Evolutionary conservation across 2,113 vertebrate species (phyloP).

Genomic region (Urocolius indicus): DNA sequence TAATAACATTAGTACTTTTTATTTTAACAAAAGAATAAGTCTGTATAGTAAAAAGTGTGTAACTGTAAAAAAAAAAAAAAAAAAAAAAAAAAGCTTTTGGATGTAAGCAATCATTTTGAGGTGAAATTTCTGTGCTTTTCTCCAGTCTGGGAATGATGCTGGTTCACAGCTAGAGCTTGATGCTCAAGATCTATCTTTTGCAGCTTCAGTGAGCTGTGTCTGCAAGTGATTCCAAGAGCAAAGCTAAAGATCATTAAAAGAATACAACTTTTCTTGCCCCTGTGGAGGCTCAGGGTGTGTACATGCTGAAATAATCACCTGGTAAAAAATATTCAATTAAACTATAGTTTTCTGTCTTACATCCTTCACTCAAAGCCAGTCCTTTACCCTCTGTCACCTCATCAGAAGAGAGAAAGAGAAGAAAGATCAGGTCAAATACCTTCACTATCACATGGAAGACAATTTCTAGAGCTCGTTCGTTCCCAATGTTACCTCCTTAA

Average conservation of each 20-base stretch:
- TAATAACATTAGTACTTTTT: not conserved
- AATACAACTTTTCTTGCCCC: not conserved
- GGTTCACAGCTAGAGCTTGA: not conserved
- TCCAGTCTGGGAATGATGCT: not conserved
- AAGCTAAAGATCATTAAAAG: conserved; percentile 15
- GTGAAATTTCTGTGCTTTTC: not conserved
- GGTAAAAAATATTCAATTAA: conserved; percentile 17
- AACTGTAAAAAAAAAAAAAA: too few relatives aligned
- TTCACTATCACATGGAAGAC: not conserved
- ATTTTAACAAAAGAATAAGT: not conserved
- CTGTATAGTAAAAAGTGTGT: not conserved
- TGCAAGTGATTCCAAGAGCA: not conserved
- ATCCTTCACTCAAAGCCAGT: not conserved
- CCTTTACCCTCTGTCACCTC: not conserved
- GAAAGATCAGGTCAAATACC: not conserved
- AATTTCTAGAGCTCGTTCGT: not conserved
- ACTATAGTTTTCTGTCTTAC: not conserved
- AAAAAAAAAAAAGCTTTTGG: not conserved
- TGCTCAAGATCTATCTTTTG: not conserved
- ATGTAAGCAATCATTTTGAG: not conserved
- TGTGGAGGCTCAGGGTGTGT: not conserved
- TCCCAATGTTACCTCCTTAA: not conserved
- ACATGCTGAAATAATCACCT: conserved; percentile 38
- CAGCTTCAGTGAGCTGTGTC: not conserved
- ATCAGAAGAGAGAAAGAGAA: not conserved